phyloP scores from a whole-genome alignment of 2,797 vertebrate genomes.

The Pygocentrus nattereri region DNA sequence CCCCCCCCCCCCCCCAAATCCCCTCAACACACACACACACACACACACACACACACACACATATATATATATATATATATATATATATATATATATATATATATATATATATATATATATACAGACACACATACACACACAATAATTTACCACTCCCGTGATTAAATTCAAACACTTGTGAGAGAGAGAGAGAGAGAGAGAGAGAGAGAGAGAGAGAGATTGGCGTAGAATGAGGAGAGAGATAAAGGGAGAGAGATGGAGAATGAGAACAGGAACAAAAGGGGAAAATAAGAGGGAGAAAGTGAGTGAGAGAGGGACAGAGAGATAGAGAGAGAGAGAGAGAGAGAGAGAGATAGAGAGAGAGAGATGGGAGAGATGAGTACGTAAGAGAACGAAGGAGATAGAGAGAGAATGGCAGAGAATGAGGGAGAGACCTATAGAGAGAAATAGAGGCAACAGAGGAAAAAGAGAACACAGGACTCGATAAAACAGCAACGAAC shows the following conservation, averaged over 20 bases:
- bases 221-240: no score
- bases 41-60: neutral
- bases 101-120: no score
- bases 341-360: neutral
- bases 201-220: no score
- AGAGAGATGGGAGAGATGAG: neutral
- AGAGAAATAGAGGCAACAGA: neutral
- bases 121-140: neutral
- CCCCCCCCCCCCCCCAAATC: neutral
- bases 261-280: no score
- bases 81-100: no score
- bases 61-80: no score
- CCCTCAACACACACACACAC: neutral
- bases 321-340: neutral
- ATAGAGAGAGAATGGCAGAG: conserved; percentile 5
- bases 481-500: neutral
- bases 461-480: neutral
- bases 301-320: neutral
- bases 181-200: no score
- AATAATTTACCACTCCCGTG: neutral
- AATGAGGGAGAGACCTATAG: neutral
- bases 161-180: neutral
- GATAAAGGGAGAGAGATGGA: no score
- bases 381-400: neutral
- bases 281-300: neutral